A percentile compares a stretch with the other conserved stretches of the same genome.
Conservation (phyloP, 2,113 vertebrate species). For the Burhinus oedicnemus region DNA sequence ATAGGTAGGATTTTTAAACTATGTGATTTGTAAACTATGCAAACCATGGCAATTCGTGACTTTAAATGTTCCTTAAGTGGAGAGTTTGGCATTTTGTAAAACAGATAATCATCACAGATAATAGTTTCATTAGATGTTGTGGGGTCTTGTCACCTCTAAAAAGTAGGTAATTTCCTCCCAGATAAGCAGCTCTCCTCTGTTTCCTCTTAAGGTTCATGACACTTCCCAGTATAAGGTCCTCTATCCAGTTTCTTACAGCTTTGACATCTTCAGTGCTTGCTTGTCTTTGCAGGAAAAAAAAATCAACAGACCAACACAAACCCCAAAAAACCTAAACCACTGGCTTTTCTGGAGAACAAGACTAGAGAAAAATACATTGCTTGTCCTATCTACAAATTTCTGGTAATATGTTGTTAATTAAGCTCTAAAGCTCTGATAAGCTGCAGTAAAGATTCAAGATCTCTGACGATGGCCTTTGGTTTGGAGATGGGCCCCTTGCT, state of each 20-base stretch:
- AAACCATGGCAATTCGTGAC: background rate
- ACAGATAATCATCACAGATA: background rate
- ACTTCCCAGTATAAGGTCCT: background rate
- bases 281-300: background rate
- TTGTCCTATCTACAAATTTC: background rate
- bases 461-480: background rate
- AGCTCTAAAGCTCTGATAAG: background rate
- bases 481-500: background rate
- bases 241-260: background rate
- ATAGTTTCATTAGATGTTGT: background rate
- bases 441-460: background rate
- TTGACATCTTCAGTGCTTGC: background rate
- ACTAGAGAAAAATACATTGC: background rate
- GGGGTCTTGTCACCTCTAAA: background rate
- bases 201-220: background rate
- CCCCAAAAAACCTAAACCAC: fast-evolving
- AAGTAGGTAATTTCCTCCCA: background rate
- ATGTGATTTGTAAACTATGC: background rate
- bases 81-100: background rate
- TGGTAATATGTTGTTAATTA: background rate
- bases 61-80: slow-evolving; percentile 8
- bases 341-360: background rate
- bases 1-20: background rate
- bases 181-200: background rate
- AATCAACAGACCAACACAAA: too few relatives aligned